Evolutionary conservation across 2,113 vertebrate genomes (phyloP).

Genomic region (Antechinus flavipes): DNA sequence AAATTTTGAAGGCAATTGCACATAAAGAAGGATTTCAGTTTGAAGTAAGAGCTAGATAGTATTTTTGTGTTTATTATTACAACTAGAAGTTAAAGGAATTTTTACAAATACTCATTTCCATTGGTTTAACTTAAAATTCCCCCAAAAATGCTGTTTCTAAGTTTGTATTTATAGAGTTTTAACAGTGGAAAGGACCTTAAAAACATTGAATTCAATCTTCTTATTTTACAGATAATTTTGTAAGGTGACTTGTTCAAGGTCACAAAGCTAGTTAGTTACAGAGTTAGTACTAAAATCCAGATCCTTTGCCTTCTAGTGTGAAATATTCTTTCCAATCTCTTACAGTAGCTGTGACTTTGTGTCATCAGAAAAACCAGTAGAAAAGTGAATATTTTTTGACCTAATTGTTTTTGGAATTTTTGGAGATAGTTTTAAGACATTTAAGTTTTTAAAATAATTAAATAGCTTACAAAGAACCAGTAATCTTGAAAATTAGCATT

Average conservation of each 20-base stretch:
- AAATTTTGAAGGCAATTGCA: conserved; percentile 92
- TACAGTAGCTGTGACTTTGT: neutral
- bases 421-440: neutral
- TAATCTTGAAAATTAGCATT: neutral
- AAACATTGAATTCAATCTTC: neutral
- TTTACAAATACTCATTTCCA: conserved; percentile 39
- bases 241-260: neutral
- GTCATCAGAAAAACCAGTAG: neutral
- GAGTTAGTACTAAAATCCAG: too few relatives aligned
- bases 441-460: neutral
- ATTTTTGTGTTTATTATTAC: neutral
- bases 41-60: conserved; percentile 85
- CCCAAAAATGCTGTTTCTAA: neutral
- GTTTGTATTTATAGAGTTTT: neutral
- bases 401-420: neutral
- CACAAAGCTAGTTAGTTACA: neutral
- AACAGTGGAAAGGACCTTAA: neutral
- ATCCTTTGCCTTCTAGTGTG: neutral
- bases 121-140: conserved; percentile 34
- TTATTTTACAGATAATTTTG: neutral
- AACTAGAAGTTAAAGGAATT: conserved; percentile 37
- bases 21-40: conserved; percentile 93
- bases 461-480: neutral
- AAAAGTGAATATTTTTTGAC: neutral
- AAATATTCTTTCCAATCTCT: neutral